Conservation (phyloP, 2,113 vertebrate genomes). For the Elephas maximus region DNA sequence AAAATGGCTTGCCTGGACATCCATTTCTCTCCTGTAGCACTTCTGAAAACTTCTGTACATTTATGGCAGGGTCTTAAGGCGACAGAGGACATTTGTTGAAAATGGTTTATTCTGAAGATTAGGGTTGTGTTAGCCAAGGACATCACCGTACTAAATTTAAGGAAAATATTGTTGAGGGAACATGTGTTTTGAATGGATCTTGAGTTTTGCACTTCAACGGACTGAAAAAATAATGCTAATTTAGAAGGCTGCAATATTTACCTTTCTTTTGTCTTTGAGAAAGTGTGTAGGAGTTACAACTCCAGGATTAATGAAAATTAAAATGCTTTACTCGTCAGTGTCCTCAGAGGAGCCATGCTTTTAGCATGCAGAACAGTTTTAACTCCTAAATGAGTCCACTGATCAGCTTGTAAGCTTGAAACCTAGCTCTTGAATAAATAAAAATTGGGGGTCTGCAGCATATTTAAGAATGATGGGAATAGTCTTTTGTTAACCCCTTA, state of each 20-base stretch:
- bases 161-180: background rate
- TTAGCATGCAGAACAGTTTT: background rate
- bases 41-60: conserved; percentile 83
- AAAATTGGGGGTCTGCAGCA: background rate
- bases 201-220: background rate
- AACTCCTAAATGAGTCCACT: background rate
- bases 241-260: conserved; percentile 54
- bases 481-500: background rate
- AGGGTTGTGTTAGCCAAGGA: conserved; percentile 48
- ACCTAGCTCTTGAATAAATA: conserved; percentile 62
- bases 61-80: conserved; percentile 67
- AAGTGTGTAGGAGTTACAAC: background rate
- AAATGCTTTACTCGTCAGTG: background rate
- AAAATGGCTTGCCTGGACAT: background rate
- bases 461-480: background rate
- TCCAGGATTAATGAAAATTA: conserved; percentile 15
- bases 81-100: conserved; percentile 50
- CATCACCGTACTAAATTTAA: background rate
- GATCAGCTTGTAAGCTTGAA: conserved; percentile 60
- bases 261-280: conserved; percentile 35
- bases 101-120: conserved; percentile 66
- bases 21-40: conserved; percentile 33
- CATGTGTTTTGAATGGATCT: background rate
- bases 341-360: background rate
- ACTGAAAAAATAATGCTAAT: background rate